Evolutionary conservation across 2,888 invertebrate genomes (phyloP), one percentile per base, ranked within the genome.

Genomic region (Halocaridina rubra): DNA sequence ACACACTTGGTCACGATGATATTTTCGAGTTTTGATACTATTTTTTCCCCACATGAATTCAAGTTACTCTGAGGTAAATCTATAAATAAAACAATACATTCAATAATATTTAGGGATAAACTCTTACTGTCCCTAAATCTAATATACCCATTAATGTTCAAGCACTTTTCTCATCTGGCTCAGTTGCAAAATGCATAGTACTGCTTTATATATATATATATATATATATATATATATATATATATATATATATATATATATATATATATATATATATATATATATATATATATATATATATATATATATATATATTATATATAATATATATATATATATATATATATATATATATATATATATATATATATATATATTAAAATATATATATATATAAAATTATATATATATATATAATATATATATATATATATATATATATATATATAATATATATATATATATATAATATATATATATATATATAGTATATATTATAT

Each of bases 171-270:
- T 39, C n/a, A n/a, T n/a, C n/a, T n/a, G n/a, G n/a, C n/a, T n/a
- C n/a, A n/a, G n/a, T n/a, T n/a, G n/a, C n/a, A n/a, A n/a, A n/a
- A n/a, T n/a, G n/a, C n/a, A n/a, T n/a, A n/a, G 39, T 72, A 72
- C 39, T 39, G 33, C 33, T 72, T 39, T 72, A 39, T 72, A 72
- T 72, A 72, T 72, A 72, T 72, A 72, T 72, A 72, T 19, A 72
- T 72, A 72, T 72, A 72, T 72, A 72, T 72, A 72, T 72, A 72
- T 33, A 33, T 33, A 72, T 72, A 72, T 72, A 39, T 72, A 72
- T 72, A 72, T 72, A 72, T 72, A 72, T 33, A 72, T 72, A 72
- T 72, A 72, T 72, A 72, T 5, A 72, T 32, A 72, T 72, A 33
- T 33, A 39, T 72, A 33, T 72, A 33, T 32, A 22, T 3, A 72